Conservation (phyloP, 2,797 vertebrate species). For the Acanthurus leucopareius region DNA sequence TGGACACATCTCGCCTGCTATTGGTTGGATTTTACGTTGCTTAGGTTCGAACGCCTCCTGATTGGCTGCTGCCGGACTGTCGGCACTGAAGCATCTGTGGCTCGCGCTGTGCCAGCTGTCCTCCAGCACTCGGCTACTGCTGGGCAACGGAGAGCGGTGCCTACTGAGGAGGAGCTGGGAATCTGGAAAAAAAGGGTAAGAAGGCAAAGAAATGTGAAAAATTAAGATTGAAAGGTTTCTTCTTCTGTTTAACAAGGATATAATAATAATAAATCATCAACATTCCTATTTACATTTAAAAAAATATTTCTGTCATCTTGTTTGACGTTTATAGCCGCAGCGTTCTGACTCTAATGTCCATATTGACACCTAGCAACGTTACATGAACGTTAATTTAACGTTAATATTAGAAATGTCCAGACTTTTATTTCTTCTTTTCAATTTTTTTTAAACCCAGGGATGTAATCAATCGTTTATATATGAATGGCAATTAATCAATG, state of each 20-base stretch:
- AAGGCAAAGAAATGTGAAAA: background rate
- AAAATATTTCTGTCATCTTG: background rate
- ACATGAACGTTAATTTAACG: background rate
- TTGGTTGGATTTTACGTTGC: conserved; percentile 56
- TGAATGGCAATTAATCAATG: background rate
- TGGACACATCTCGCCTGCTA: conserved; percentile 17
- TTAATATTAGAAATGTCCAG: background rate
- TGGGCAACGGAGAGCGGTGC: conserved; percentile 49
- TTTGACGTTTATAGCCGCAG: background rate
- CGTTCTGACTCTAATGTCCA: background rate
- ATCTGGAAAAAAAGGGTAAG: conserved; percentile 55
- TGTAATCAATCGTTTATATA: background rate
- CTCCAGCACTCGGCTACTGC: conserved; percentile 59
- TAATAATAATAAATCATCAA: background rate
- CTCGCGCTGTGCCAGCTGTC: conserved; percentile 81
- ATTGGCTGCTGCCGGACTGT: conserved; percentile 63
- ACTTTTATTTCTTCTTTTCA: background rate
- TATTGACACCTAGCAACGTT: background rate
- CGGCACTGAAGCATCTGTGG: conserved; percentile 71
- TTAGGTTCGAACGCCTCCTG: background rate
- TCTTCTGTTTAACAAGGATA: background rate
- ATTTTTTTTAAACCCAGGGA: background rate
- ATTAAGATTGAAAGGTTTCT: background rate
- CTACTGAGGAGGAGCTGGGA: conserved; percentile 37
- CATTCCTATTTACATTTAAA: background rate